These are phyloP conservation scores for Pseudanteris insignis DNA, from an alignment of 2,888 invertebrate genomes.

Conservation along the genomic window DNA sequence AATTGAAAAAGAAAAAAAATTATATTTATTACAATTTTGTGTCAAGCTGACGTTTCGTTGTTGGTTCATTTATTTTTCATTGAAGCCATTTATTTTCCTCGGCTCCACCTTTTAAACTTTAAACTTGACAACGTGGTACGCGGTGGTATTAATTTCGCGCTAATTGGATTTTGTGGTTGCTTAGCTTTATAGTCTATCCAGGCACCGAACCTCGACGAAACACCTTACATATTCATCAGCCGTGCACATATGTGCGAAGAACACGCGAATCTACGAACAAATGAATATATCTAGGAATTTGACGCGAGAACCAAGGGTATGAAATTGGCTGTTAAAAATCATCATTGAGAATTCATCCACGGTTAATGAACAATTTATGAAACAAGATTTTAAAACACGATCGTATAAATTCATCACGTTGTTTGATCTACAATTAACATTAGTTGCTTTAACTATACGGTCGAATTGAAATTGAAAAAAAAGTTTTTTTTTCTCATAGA, in stretches of 20 bases:
- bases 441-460: too few relatives aligned
- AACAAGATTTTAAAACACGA: too few relatives aligned
- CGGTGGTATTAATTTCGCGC: constrained; percentile 57
- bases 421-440: too few relatives aligned
- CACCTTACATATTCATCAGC: constrained; percentile 59
- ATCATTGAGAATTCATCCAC: too few relatives aligned
- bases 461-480: too few relatives aligned
- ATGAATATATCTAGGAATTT: constrained; percentile 20
- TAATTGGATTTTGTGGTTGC: constrained; percentile 65
- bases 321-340: too few relatives aligned
- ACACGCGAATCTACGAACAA: constrained; percentile 30
- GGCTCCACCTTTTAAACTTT: constrained; percentile 39
- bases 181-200: constrained; percentile 59
- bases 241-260: constrained; percentile 28
- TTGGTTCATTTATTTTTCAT: constrained; percentile 36
- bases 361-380: too few relatives aligned
- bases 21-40: constrained; percentile 27
- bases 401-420: too few relatives aligned
- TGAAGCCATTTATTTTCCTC: constrained; percentile 39
- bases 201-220: constrained; percentile 43
- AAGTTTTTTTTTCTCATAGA: too few relatives aligned
- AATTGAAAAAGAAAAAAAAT: too few relatives aligned
- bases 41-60: too few relatives aligned
- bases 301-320: too few relatives aligned
- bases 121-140: constrained; percentile 40